Conservation (phyloP, 2,888 invertebrate species). For the Ormyrus thymus region DNA sequence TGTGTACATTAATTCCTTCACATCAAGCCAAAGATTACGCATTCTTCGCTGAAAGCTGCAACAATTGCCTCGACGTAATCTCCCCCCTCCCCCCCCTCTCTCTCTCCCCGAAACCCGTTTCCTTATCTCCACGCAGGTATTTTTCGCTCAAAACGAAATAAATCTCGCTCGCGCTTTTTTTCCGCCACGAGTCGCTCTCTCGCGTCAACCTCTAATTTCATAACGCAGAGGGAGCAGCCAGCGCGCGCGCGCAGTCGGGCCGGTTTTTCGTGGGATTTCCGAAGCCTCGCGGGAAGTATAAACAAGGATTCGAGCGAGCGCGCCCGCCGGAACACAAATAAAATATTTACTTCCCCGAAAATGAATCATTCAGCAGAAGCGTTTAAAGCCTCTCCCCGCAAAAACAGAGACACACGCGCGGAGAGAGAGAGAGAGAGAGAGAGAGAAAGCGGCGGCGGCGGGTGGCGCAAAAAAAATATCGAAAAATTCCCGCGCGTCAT, state of each 20-base stretch:
- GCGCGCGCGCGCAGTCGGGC: neutral
- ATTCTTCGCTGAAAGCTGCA: too few relatives aligned
- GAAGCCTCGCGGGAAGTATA: neutral
- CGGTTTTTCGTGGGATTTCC: neutral
- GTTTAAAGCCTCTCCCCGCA: constrained; percentile 20
- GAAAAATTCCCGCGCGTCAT: constrained; percentile 42
- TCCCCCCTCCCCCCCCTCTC: too few relatives aligned
- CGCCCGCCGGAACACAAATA: constrained; percentile 7
- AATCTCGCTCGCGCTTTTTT: neutral
- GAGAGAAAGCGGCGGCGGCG: neutral
- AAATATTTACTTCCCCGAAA: constrained; percentile 33
- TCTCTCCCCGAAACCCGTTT: constrained; percentile 17
- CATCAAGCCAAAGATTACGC: too few relatives aligned
- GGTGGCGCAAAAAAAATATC: neutral
- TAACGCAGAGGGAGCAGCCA: neutral
- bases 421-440: neutral
- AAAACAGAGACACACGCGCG: neutral
- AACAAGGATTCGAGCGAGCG: constrained; percentile 14
- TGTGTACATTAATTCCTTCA: too few relatives aligned
- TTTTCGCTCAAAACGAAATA: neutral
- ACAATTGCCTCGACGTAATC: too few relatives aligned
- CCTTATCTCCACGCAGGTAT: neutral
- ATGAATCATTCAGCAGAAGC: constrained; percentile 46
- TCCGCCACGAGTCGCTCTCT: neutral
- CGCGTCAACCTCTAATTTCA: neutral